Conservation (phyloP, 2,888 invertebrate genomes). For the Cyclophora punctaria region DNA sequence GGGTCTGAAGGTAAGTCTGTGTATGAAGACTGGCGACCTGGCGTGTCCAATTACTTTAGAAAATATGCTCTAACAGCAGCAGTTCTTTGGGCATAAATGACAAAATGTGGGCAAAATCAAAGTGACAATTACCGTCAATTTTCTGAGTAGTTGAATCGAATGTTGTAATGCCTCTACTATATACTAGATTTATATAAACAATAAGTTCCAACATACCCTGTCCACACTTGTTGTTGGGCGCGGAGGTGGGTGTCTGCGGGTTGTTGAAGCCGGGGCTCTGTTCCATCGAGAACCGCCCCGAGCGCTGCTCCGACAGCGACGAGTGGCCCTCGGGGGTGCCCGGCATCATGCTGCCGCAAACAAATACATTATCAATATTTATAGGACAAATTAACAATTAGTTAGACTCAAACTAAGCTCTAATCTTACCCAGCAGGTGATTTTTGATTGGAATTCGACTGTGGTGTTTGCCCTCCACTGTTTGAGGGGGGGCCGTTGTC, state of each 20-base stretch:
- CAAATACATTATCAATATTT: neutral
- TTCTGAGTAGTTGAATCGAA: too few relatives aligned
- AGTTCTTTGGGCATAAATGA: too few relatives aligned
- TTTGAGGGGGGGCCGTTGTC: constrained; percentile 78
- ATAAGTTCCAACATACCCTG: constrained; percentile 31
- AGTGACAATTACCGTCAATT: too few relatives aligned
- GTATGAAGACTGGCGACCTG: too few relatives aligned
- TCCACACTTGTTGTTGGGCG: constrained; percentile 43
- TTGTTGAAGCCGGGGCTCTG: constrained; percentile 72
- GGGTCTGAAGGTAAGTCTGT: too few relatives aligned
- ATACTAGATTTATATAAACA: too few relatives aligned
- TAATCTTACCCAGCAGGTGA: constrained; percentile 81
- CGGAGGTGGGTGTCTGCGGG: constrained; percentile 67
- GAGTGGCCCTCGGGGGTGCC: constrained; percentile 67
- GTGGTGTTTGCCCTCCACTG: constrained; percentile 66
- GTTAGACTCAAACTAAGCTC: too few relatives aligned
- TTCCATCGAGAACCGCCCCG: constrained; percentile 65
- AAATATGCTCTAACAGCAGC: too few relatives aligned
- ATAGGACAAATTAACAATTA: too few relatives aligned
- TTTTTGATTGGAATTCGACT: constrained; percentile 75
- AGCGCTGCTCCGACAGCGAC: constrained; percentile 56
- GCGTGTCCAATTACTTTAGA: too few relatives aligned
- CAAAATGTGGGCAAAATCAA: too few relatives aligned
- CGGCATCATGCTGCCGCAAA: constrained; percentile 60
- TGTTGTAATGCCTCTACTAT: too few relatives aligned